Evolutionary conservation across 2,797 vertebrate genomes (phyloP), one percentile per base, ranked within the genome.

Genomic region (Epinephelus malabaricus): DNA sequence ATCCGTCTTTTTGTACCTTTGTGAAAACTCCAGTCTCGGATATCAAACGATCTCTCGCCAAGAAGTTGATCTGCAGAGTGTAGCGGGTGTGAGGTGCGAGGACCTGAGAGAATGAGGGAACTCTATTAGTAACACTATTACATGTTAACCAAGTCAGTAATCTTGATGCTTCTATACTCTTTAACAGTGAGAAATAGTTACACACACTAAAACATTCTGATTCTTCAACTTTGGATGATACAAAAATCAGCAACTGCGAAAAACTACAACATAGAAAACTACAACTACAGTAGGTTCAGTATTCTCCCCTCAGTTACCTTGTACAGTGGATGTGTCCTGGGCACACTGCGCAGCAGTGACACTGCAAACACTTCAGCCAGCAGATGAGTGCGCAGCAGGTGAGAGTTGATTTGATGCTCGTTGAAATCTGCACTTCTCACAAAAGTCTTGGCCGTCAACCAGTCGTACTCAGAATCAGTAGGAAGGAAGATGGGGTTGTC

Each of bases 401-500:
- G 27, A 2, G 2, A 2, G 2, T 30, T 30, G 27, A 30, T 1
- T 30, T 30, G 5, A 5, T 30, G 27, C 27, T 30, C 27, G 27
- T 30, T 30, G 27, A 30, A 30, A 30, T 30, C 91, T 8, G 92
- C 86, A 59, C 85, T 87, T 75, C 86, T 84, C 72, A 93, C 92
- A 79, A 92, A 93, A 43, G 73, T 86, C 86, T 92, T 93, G 46
- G 92, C 93, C 60, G 74, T 19, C 83, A 89, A 60, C 93, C 93
- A 94, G 82, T 94, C 93, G 6, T 91, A 86, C 73, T 78, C 43
- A 1, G 86, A 79, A 67, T 94, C 93, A 38, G 71, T 53, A 0
- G 90, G 92, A 1, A 83, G 0, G 55, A 93, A 93, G 84, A 93
- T 91, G 2, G 92, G 92, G 50, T 93, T 94, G 84, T 92, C 80